A percentile compares a stretch with the other conserved stretches of the same genome.
phyloP scores from a whole-genome alignment of 2,113 vertebrate genomes.

The Pao palembangensis region DNA sequence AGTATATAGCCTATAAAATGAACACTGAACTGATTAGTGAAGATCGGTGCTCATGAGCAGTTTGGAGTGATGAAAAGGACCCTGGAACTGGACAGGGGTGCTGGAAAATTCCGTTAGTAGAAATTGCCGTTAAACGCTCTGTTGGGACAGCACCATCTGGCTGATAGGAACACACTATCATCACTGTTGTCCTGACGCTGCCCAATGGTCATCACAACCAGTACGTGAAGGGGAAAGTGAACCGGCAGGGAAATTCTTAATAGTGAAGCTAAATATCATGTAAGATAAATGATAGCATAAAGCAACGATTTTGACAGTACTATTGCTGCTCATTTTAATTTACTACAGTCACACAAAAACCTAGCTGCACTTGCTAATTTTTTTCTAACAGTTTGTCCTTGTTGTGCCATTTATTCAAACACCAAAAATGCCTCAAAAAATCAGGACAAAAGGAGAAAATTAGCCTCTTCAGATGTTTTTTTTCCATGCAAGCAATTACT shows the following conservation, averaged over 20 bases:
- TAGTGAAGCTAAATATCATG: background rate
- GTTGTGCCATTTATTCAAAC: constrained; percentile 23
- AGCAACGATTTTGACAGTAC: too few relatives aligned
- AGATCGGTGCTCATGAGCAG: constrained; percentile 14
- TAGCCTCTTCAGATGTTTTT: constrained; percentile 30
- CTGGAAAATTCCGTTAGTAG: constrained; percentile 8
- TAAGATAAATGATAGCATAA: too few relatives aligned
- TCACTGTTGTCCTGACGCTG: constrained; percentile 9
- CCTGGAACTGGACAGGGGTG: background rate
- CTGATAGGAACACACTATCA: constrained; percentile 25
- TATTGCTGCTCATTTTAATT: too few relatives aligned
- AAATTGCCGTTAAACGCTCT: constrained; percentile 22
- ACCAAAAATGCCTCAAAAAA: constrained; percentile 11
- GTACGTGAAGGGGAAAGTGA: background rate
- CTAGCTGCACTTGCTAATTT: background rate
- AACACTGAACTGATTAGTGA: constrained; percentile 8
- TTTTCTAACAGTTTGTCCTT: background rate
- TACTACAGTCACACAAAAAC: too few relatives aligned
- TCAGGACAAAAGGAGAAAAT: constrained; percentile 24
- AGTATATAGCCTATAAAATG: background rate
- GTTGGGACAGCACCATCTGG: constrained; percentile 17
- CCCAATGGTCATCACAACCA: background rate
- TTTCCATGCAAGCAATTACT: constrained; percentile 17
- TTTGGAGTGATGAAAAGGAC: constrained; percentile 5
- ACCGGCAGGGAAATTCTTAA: background rate